Conservation (phyloP, 2,888 invertebrate genomes). For the Craniophora ligustri region DNA sequence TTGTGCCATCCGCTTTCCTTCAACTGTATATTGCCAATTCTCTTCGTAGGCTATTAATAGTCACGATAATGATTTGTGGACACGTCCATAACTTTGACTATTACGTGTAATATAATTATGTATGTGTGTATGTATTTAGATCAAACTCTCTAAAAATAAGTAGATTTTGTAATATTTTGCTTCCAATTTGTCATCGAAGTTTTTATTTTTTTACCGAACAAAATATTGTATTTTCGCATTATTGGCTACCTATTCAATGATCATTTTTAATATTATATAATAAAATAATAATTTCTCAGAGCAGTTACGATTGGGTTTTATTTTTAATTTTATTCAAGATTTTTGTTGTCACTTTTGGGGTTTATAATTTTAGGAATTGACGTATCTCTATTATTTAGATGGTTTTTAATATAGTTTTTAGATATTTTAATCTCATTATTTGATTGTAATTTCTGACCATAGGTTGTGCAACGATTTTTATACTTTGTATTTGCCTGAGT, state of each 20-base stretch:
- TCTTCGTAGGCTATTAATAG: conserved; percentile 62
- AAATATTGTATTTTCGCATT: conserved; percentile 23
- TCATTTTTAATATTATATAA: conserved; percentile 11
- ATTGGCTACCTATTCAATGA: conserved; percentile 14
- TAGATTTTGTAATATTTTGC: conserved; percentile 50
- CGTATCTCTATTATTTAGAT: conserved; percentile 49
- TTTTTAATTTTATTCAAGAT: conserved; percentile 37
- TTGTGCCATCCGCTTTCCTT: conserved; percentile 85
- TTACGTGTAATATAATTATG: conserved; percentile 66
- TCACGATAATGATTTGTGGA: conserved; percentile 69
- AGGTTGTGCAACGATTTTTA: conserved; percentile 77
- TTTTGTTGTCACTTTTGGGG: conserved; percentile 50
- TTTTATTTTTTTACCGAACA: conserved; percentile 38
- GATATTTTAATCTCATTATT: conserved; percentile 54
- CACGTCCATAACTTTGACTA: conserved; percentile 73
- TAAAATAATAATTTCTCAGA: conserved; percentile 17
- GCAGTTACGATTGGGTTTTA: conserved; percentile 27
- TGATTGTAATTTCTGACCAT: conserved; percentile 50
- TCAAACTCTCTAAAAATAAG: conserved; percentile 57
- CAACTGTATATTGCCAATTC: conserved; percentile 78
- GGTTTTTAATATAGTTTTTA: conserved; percentile 46
- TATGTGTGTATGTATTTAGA: conserved; percentile 66
- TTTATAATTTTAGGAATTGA: conserved; percentile 51
- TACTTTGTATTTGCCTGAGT: conserved; percentile 42
- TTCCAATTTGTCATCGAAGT: conserved; percentile 44